Base-by-base conservation (phyloP, 2,113 vertebrate genomes). In the Paratilapia polleni region DNA sequence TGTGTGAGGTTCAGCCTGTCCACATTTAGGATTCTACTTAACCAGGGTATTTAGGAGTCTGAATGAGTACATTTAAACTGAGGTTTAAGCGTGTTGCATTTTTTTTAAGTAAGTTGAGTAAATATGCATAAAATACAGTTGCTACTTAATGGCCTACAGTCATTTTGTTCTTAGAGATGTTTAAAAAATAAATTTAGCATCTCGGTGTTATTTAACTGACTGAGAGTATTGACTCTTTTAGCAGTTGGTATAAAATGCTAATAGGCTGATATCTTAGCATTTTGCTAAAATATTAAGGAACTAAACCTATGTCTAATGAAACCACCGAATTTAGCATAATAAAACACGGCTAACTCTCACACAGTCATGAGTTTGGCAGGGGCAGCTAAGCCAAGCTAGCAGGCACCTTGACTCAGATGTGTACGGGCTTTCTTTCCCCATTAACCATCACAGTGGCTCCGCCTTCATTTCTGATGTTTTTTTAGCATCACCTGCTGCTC, bases 381-480 rank as follows among this genome's bases (percentile, higher is more conserved):
- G 60, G 77, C 61, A 82, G 82, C 64, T 63, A 49, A 0, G 56
- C 68, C 79, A 31, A 0, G 81, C 88, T 84, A 80, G 80, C 73
- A 12, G 43, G 10, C 59, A 5, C 41, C 8, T 38, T 20, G 31
- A n/a, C 70, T 63, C 15, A 24, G 76, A 54, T 60, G 61, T 75
- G 22, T 68, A 38, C 19, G 26, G 82, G 85, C 83, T 89, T 74
- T 77, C 52, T 68, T 59, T 80, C 34, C 64, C 41, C 79, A 90
- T 91, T 88, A 91, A 93, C 85, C 82, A 24, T 74, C 56, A 58
- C 78, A 68, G 56, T 84, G 73, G 24, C 74, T 43, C 49, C 56
- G 77, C 14, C 49, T 12, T 68, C 15, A 10, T 63, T 19, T 26
- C 63, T 60, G 49, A 31, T 82, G n/a, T 58, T 12, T 20, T 0